A percentile compares a stretch with the other conserved stretches of the same genome.
Evolutionary conservation across 2,797 vertebrate genomes (phyloP).

Genomic region (Echiichthys vipera): DNA sequence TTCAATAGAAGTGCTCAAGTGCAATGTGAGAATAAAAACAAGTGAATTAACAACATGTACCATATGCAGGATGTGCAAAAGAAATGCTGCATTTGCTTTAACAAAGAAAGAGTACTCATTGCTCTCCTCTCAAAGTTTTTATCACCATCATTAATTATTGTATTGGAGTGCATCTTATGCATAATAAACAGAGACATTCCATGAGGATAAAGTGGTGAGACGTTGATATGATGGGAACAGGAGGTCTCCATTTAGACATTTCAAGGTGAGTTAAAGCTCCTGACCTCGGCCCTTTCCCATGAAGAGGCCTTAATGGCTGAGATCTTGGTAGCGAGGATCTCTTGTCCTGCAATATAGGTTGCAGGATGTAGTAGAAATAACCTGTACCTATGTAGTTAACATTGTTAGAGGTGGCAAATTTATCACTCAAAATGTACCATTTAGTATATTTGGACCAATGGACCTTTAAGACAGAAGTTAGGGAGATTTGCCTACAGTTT

Average conservation of each 20-base stretch:
- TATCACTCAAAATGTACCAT: neutral
- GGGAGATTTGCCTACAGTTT: neutral
- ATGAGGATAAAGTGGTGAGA: constrained; percentile 51
- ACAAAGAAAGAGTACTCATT: neutral
- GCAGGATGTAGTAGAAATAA: neutral
- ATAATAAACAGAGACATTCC: constrained; percentile 71
- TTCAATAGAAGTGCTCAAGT: neutral
- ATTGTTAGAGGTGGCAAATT: neutral
- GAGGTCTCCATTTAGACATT: constrained; percentile 72
- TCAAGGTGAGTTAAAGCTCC: constrained; percentile 74
- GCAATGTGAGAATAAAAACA: constrained; percentile 8
- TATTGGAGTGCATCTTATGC: constrained; percentile 28
- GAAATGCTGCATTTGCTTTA: constrained; percentile 15
- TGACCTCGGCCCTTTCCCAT: constrained; percentile 70
- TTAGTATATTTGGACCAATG: neutral
- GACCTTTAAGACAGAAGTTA: neutral
- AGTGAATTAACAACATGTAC: neutral
- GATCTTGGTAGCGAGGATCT: neutral
- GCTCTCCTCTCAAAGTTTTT: constrained; percentile 33
- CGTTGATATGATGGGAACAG: constrained; percentile 56
- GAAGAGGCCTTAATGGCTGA: constrained; percentile 39
- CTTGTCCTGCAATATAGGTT: neutral
- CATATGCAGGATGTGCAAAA: neutral
- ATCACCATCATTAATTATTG: constrained; percentile 27
- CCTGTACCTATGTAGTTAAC: neutral